Evolutionary conservation across 1,140 invertebrate species (phyloP).

Genomic region (Cyrtorhinus lividipennis): DNA sequence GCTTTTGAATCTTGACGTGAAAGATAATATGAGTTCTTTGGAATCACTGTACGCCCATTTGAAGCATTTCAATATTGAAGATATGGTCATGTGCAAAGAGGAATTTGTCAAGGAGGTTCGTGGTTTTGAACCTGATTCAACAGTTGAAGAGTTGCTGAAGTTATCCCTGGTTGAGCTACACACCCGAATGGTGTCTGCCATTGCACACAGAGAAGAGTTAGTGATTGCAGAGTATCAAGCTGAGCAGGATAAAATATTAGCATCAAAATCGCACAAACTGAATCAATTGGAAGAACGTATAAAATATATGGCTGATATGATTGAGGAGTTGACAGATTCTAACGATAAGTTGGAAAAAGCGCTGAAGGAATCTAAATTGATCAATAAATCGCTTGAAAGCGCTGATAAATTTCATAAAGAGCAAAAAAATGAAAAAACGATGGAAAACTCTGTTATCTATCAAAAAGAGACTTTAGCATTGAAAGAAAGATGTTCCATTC

Average conservation of each 20-base stretch:
- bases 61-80: not conserved
- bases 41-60: not conserved
- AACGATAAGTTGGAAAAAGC: not conserved
- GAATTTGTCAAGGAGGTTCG: not conserved
- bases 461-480: not conserved
- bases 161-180: not conserved
- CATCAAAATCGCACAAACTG: not conserved
- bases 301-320: not conserved
- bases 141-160: not conserved
- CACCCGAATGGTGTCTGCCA: not conserved
- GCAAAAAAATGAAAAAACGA: not conserved
- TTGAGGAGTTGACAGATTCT: not conserved
- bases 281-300: not conserved
- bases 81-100: not conserved
- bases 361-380: no score
- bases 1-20: not conserved
- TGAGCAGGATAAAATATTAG: not conserved
- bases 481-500: not conserved
- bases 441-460: not conserved
- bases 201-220: not conserved
- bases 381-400: no score
- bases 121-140: not conserved
- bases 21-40: not conserved
- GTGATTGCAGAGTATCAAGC: not conserved
- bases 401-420: not conserved